Conservation (phyloP, 2,113 vertebrate species). For the Triplophysa dalaica region DNA sequence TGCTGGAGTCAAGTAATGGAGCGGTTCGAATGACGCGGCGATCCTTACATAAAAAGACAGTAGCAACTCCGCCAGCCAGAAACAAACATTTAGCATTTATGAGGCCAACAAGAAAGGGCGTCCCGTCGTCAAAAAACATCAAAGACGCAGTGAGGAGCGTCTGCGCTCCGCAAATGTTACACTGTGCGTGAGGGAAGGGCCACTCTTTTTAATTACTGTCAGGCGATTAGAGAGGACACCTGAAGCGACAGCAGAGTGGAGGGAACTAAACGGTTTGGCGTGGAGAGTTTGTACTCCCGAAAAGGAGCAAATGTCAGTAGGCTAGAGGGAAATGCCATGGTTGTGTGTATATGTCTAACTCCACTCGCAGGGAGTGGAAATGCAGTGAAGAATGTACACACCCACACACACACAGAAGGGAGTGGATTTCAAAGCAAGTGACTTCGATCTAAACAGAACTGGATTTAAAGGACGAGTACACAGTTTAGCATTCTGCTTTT, state of each 20-base stretch:
- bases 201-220: constrained; percentile 57
- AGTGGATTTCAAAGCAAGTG: background rate
- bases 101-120: constrained; percentile 50
- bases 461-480: constrained; percentile 27
- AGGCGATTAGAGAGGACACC: constrained; percentile 61
- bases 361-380: constrained; percentile 9
- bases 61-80: constrained; percentile 57
- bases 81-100: constrained; percentile 68
- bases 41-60: constrained; percentile 46
- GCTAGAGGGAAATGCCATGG: constrained; percentile 54
- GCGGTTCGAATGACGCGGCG: background rate
- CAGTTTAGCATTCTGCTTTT: constrained; percentile 9
- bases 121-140: constrained; percentile 60
- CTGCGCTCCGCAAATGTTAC: constrained; percentile 67
- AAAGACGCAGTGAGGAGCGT: constrained; percentile 62
- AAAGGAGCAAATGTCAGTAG: constrained; percentile 65
- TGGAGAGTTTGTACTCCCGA: constrained; percentile 57
- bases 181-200: constrained; percentile 60
- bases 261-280: constrained; percentile 47
- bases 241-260: constrained; percentile 49
- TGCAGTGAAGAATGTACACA: background rate
- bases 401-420: background rate
- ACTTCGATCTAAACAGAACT: background rate
- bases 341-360: constrained; percentile 41
- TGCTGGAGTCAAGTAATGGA: constrained; percentile 17